Base-by-base conservation (phyloP, 2,113 vertebrate genomes). In the Epinephelus lanceolatus region DNA sequence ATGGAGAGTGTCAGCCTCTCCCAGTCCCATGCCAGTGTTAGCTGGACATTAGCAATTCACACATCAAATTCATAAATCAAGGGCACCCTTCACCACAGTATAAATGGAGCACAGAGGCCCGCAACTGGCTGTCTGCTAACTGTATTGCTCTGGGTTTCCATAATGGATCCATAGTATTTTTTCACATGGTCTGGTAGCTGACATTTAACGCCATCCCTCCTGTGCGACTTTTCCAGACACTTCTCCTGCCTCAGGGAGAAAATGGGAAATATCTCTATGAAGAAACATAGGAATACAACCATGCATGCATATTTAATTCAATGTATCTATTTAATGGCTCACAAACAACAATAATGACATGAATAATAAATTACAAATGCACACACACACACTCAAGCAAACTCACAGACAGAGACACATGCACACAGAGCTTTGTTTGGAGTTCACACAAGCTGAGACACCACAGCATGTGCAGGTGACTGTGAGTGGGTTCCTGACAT, bases 61-160 rank as follows among this genome's bases (percentile, higher is more conserved):
- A 89, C 83, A 83, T 92, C 89, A 88, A 76, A 89, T 88, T 91
- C 89, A 90, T 91, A 91, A 92, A 91, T 92, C 89, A 92, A 88
- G 86, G 85, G 84, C 89, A 80, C 63, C 76, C 80, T 87, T 90
- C 78, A 74, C 80, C 85, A 86, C 80, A 23, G 72, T 62, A 59
- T 83, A 87, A 90, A 88, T 83, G 78, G 83, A 89, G 80, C 84
- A 85, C 27, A 71, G 73, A 84, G 83, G 68, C 70, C 80, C 65
- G 80, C 52, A 76, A 88, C 83, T 66, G 71, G 72, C 74, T 86
- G 74, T 81, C 82, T 79, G 84, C 73, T 74, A 62, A 84, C 69
- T 73, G 63, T 68, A 61, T 65, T 18, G 13, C 83, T 87, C 81
- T 40, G 70, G 30, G 17, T 71, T 87, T 70, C 70, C 42, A 62